Percentiles rank a stretch among this genome's conserved stretches.
These are phyloP conservation scores for Polypterus bichir DNA, from an alignment of 2,113 vertebrate genomes.

Conservation along the genomic window DNA sequence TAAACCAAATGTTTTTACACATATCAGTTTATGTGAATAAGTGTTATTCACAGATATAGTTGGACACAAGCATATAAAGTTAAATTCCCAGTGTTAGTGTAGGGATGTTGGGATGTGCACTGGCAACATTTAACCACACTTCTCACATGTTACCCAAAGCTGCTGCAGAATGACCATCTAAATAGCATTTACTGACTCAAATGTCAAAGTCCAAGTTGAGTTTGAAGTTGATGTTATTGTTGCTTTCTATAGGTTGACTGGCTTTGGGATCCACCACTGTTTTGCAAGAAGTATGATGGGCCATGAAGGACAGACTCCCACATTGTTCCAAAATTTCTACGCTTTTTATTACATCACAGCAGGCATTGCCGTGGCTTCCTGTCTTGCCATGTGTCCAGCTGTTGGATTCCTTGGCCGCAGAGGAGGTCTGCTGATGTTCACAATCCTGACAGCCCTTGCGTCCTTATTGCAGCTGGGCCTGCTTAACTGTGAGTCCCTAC, in stretches of 20 bases:
- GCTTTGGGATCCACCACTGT: slow-evolving; percentile 91
- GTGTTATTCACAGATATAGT: too few relatives aligned
- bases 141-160: too few relatives aligned
- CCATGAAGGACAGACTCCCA: slow-evolving; percentile 58
- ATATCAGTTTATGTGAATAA: too few relatives aligned
- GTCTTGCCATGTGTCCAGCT: slow-evolving; percentile 74
- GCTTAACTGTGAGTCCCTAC: slow-evolving; percentile 74
- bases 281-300: slow-evolving; percentile 88
- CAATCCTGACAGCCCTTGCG: slow-evolving; percentile 90
- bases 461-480: slow-evolving; percentile 86
- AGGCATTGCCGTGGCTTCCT: slow-evolving; percentile 77
- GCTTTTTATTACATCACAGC: slow-evolving; percentile 85
- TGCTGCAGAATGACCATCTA: too few relatives aligned
- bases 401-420: slow-evolving; percentile 78
- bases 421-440: slow-evolving; percentile 85
- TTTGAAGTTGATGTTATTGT: background rate
- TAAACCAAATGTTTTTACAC: too few relatives aligned
- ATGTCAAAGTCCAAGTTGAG: too few relatives aligned
- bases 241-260: slow-evolving; percentile 61
- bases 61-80: too few relatives aligned
- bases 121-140: too few relatives aligned
- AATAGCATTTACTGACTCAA: too few relatives aligned
- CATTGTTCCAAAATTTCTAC: slow-evolving; percentile 77
- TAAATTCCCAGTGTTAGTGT: too few relatives aligned
- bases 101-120: too few relatives aligned